These are phyloP conservation scores for Lamprotornis superbus DNA, from an alignment of 2,113 vertebrate species.

Conservation along the genomic window DNA sequence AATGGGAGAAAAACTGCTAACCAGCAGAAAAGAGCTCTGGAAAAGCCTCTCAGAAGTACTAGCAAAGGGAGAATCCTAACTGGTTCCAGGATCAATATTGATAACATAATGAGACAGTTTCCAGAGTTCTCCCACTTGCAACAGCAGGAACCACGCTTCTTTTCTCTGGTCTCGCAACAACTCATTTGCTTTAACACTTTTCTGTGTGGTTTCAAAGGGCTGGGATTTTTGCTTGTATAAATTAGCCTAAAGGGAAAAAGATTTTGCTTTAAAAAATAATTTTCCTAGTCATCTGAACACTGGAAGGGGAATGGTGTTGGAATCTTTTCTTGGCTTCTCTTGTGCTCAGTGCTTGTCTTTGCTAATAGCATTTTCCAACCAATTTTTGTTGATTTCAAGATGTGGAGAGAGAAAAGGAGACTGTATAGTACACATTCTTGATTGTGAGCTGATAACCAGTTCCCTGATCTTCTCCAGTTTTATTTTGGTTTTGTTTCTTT, in stretches of 20 bases:
- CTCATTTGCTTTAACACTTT: background rate
- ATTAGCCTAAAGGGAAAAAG: background rate
- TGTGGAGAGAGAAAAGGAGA: background rate
- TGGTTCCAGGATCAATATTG: background rate
- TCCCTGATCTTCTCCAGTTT: background rate
- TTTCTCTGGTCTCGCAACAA: background rate
- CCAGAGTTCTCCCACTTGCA: background rate
- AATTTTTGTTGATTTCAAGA: background rate
- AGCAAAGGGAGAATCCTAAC: background rate
- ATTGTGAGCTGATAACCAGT: background rate
- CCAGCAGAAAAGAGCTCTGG: background rate
- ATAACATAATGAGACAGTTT: background rate
- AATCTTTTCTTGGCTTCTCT: background rate
- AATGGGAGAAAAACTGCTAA: slow-evolving; percentile 3
- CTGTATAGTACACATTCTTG: background rate
- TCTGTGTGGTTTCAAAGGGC: background rate
- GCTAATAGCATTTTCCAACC: background rate
- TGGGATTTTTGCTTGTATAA: background rate
- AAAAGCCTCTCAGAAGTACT: background rate
- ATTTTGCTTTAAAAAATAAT: background rate
- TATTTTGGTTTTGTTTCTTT: background rate
- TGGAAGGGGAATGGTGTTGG: background rate
- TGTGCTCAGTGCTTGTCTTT: background rate
- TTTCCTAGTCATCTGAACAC: background rate
- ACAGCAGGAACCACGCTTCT: background rate